Evolutionary conservation across 2,888 invertebrate genomes (phyloP), one percentile per base, ranked within the genome.

Genomic region (Dichetophora obliterata): DNA sequence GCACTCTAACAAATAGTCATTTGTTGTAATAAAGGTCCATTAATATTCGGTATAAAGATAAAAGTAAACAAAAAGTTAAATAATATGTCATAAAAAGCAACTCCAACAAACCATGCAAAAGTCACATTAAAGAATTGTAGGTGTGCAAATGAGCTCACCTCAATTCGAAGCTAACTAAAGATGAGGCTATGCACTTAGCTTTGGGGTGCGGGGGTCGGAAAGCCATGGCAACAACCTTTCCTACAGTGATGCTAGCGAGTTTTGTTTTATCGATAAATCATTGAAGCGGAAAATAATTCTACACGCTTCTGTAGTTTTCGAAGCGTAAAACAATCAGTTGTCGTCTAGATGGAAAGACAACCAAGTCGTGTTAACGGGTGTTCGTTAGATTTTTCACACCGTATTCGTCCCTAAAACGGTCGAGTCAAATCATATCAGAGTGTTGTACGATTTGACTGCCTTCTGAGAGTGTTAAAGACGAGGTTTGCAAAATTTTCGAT

Each of bases 211-310:
- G 54, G 54, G 11, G 2, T 19, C 19, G 1, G 2, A 43, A 43
- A 14, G 6, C 43, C 43, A 43, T 77, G 54, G 50, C 80, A 80
- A 61, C 65, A 48, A 76, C 27, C 34, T 75, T 71, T 75, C 71
- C 69, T 63, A 75, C 66, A 71, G 50, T 71, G 75, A 75, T 79
- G 75, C 69, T 78, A 75, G 71, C 73, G 71, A 68, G 34, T 75
- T 78, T 81, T 82, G 82, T 82, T 82, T 79, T 81, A 81, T 82
- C 82, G 81, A 82, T 82, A 82, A 82, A 78, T 80, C 75, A 78
- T 77, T 80, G 79, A 82, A 81, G 80, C 82, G 75, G 68, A 80
- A 76, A 61, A 73, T 61, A 73, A 24, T 43, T 48, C 48, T 27
- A 22, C 34, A 27, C 19, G 54, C 54, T 19, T 54, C 54, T 54